Conservation (phyloP, 2,888 invertebrate genomes). For the Drosophila rellima region DNA sequence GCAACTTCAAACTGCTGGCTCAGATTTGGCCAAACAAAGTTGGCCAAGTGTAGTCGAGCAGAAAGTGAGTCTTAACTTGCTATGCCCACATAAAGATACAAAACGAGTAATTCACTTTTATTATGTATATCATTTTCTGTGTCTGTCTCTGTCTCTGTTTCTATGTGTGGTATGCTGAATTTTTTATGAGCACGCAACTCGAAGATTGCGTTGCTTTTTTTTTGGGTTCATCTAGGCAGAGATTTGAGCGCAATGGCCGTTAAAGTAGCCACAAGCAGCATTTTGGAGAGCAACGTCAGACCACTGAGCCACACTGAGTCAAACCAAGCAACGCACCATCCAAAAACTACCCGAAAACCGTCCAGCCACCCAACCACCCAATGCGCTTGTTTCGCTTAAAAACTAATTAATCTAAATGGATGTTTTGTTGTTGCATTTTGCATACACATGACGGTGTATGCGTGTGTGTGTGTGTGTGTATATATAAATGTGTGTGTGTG, state of each 20-base stretch:
- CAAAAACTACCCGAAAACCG: neutral
- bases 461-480: slow-evolving; percentile 17
- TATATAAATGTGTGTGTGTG: slow-evolving; percentile 14
- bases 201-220: slow-evolving; percentile 30
- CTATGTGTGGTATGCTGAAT: slow-evolving; percentile 20
- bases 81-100: slow-evolving; percentile 42
- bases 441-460: slow-evolving; percentile 24
- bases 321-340: neutral
- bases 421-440: slow-evolving; percentile 62
- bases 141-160: slow-evolving; percentile 3
- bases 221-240: slow-evolving; percentile 34
- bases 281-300: slow-evolving; percentile 7
- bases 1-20: slow-evolving; percentile 39
- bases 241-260: slow-evolving; percentile 40
- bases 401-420: slow-evolving; percentile 82
- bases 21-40: slow-evolving; percentile 58
- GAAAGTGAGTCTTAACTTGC: slow-evolving; percentile 70
- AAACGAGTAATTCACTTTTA: slow-evolving; percentile 60
- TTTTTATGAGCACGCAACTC: slow-evolving; percentile 50
- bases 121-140: slow-evolving; percentile 51
- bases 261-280: slow-evolving; percentile 44
- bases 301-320: neutral
- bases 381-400: slow-evolving; percentile 66
- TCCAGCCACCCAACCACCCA: slow-evolving; percentile 2
- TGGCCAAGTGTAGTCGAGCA: slow-evolving; percentile 78